Evolutionary conservation across 2,888 invertebrate species (phyloP), one percentile per base, ranked within the genome.

Genomic region (Andrena hattorfiana): DNA sequence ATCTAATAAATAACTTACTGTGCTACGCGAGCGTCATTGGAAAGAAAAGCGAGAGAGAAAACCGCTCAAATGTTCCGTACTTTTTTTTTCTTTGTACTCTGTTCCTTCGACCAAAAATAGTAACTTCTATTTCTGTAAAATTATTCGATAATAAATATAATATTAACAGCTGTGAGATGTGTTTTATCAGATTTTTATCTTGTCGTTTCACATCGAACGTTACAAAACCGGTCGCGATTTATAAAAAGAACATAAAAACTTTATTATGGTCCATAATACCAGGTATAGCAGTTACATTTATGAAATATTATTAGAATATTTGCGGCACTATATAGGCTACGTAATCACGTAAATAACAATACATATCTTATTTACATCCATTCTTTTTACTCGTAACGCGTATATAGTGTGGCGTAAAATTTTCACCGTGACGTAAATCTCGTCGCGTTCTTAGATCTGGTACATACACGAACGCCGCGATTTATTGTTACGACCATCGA

Each of bases 221-320:
- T 71, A 20, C 32, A 8, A 64, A 77, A 59, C 16, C 7, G 59
- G 20, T 35, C 48, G 23, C 26, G 30, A 32, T 69, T 67, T 74
- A 83, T 77, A 90, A 91, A 91, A 90, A 92, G 87, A 92, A 92
- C 91, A 92, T 92, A 90, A 92, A 92, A 91, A 91, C 76, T 92
- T 92, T 90, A 91, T 92, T 92, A 88, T 90, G 89, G 88, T 91
- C 89, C 88, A 87, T 91, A 87, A 89, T 89, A 88, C 89, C 89
- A 89, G 87, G 83, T 88, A 90, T 91, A 90, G 82, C 77, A 78
- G 70, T 90, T 90, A 91, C 86, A 90, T 78, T 85, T 83, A 87
- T 20, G 66, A 79, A 80, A 81, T 81, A 68, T 83, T 78, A 68
- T 81, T 82, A 77, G 49, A 72, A 87, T 87, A 80, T 70, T 78